Evolutionary conservation across 2,888 invertebrate species (phyloP).

Genomic region (Eledone cirrhosa): DNA sequence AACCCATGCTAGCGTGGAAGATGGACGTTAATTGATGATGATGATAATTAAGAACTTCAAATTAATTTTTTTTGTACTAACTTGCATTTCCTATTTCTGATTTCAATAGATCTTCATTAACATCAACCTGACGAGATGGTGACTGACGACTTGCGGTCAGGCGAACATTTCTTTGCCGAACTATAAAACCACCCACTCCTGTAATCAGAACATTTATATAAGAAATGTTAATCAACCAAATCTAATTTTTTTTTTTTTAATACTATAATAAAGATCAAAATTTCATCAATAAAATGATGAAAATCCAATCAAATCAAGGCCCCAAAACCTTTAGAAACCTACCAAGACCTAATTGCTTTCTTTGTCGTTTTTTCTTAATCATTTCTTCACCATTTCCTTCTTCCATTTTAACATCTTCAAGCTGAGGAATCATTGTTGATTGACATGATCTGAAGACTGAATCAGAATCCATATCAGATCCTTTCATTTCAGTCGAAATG

Average conservation of each 20-base stretch:
- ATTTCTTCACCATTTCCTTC: conserved; percentile 18
- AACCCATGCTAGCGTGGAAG: too few species aligned
- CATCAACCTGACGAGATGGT: conserved; percentile 34
- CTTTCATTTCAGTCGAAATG: conserved; percentile 23
- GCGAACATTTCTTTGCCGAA: conserved; percentile 43
- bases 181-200: conserved; percentile 61
- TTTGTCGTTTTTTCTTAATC: conserved; percentile 23
- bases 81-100: conserved; percentile 11
- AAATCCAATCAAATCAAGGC: conserved; percentile 74
- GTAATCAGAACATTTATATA: conserved; percentile 3
- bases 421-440: background rate
- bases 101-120: conserved; percentile 3
- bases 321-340: conserved; percentile 77
- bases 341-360: conserved; percentile 27
- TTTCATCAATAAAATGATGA: background rate
- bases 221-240: conserved; percentile 10
- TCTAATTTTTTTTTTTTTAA: too few species aligned
- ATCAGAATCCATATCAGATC: background rate
- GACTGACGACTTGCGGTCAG: conserved; percentile 44
- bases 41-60: too few species aligned
- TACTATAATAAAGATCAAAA: background rate
- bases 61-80: background rate
- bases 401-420: conserved; percentile 23
- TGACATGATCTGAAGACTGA: conserved; percentile 1
- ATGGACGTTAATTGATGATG: too few species aligned